Conservation (phyloP, 2,113 vertebrate species). For the Orcinus orca region DNA sequence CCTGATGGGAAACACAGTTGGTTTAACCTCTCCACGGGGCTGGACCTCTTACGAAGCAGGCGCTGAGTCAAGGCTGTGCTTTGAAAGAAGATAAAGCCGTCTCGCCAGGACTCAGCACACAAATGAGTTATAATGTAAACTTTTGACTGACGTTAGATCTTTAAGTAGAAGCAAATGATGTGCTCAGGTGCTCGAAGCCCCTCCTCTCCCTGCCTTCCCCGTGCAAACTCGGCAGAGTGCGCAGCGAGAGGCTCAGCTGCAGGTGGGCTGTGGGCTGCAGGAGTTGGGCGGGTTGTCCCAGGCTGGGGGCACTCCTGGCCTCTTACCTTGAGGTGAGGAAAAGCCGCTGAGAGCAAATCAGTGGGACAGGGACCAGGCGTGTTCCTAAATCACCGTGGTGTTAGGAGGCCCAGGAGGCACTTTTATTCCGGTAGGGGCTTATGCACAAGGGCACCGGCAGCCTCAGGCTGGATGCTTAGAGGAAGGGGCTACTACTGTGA, state of each 20-base stretch:
- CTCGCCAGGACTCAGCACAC: not conserved
- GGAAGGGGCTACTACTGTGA: rapidly evolving
- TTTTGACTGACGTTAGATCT: not conserved
- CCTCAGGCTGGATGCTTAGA: rapidly evolving
- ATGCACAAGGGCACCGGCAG: rapidly evolving
- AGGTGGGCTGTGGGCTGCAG: not conserved
- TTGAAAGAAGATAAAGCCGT: not conserved
- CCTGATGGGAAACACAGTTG: not conserved
- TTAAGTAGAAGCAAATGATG: rapidly evolving
- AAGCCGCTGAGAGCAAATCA: not conserved
- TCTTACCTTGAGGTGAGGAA: not conserved
- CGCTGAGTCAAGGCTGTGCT: not conserved
- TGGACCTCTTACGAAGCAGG: not conserved
- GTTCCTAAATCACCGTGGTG: rapidly evolving
- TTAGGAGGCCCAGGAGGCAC: too few relatives aligned
- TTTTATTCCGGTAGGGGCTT: not conserved
- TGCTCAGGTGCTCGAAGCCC: too few relatives aligned
- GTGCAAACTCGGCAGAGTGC: not conserved
- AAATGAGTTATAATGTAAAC: not conserved
- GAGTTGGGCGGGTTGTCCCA: not conserved
- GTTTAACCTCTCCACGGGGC: not conserved
- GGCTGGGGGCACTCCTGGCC: not conserved
- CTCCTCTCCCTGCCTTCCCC: not conserved
- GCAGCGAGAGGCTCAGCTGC: not conserved
- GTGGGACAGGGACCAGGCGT: not conserved